Base-by-base conservation (phyloP, 2,797 vertebrate genomes). In the Loris lydekkerianus region DNA sequence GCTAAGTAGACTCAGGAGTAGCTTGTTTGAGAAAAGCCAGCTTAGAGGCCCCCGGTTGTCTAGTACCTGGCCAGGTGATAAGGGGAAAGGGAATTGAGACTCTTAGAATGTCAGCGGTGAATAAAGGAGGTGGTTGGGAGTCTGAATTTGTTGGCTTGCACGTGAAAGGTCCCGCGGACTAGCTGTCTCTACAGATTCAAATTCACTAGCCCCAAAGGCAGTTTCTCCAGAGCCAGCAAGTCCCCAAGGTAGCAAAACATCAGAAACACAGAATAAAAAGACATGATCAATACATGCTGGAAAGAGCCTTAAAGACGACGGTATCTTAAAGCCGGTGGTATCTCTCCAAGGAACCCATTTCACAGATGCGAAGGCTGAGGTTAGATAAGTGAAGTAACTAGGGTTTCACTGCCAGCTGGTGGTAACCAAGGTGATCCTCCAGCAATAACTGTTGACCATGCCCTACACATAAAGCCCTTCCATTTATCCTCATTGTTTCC, bases 281-380 rank as follows among this genome's bases (percentile, higher is more conserved):
- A 1, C 3, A 2, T 7, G 6, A 10, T 11, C 31, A 40, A 18
- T 2, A 1, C 1, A 1, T 8, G 14, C 56, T 43, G 0, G 25
- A 18, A 70, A 53, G 8, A 13, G 23, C 60, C 9, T 37, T 29
- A 46, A 34, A 27, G 10, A 40, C 17, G 2, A 0, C 0, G 7
- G 14, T 49, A 20, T 37, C 9, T 37, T 29, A 46, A 34, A 27
- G 10, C 34, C 17, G 2, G 0, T 0, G 7, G 14, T 49, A 20
- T 37, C 49, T 53, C 49, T 53, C 53, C 14, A 37, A 25, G 2
- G 10, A 0, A 0, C 9, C 23, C 63, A 40, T 18, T 60, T 34
- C 61, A 15, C 46, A 61, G 60, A 75, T 14, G 78, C 58, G 49
- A 70, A 53, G 49, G 17, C 37, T 2, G 11, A 82, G 10, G 56